A percentile compares a stretch with the other conserved stretches of the same genome.
phyloP scores from a whole-genome alignment of 1,140 invertebrate species.

The honey bee (Apis mellifera) region Amel_HAv3.1 CM009934.2:12435001-12435500 shows the following conservation, averaged over 20 bases:
- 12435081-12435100: not conserved
- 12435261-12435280: not conserved
- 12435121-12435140: slow-evolving; percentile 22
- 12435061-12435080: not conserved
- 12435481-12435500: not conserved
- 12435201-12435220: not conserved
- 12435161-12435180: not conserved
- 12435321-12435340: not conserved
- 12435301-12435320: slow-evolving; percentile 38
- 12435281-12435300: not conserved
- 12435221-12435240: not conserved
- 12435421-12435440: not conserved
- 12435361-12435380: not conserved
- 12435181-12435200: too few species aligned
- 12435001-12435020: not conserved
- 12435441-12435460: not conserved
- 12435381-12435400: slow-evolving; percentile 1
- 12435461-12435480: not conserved
- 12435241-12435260: slow-evolving; percentile 53
- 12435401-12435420: not conserved
- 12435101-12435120: not conserved
- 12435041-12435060: not conserved
- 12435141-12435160: slow-evolving; percentile 47
- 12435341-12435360: not conserved
- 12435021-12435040: not conserved